Evolutionary conservation across 2,888 invertebrate genomes (phyloP).

Genomic region (Norana najaformis): DNA sequence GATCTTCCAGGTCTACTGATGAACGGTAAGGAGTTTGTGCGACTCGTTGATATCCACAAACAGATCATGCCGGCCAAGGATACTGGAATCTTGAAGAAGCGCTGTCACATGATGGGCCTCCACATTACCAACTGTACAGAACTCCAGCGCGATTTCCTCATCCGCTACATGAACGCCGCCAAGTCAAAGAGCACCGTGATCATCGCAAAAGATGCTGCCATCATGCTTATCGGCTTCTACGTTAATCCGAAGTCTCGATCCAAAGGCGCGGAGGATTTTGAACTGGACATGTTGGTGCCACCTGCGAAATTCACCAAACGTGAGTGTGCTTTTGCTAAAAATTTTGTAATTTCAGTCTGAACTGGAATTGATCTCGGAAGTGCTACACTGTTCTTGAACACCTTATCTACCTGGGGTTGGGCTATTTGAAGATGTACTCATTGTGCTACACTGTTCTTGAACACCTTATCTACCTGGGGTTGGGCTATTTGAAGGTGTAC

Average conservation of each 20-base stretch:
- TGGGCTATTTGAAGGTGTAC: no score
- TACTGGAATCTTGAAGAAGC: conserved; percentile 61
- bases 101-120: conserved; percentile 58
- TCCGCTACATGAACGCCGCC: conserved; percentile 60
- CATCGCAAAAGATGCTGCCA: conserved; percentile 57
- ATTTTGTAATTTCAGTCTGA: neutral
- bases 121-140: conserved; percentile 59
- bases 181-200: conserved; percentile 61
- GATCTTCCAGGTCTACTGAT: conserved; percentile 61
- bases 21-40: conserved; percentile 55
- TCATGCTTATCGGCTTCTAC: conserved; percentile 59
- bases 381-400: no score
- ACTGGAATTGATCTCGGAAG: neutral
- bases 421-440: no score
- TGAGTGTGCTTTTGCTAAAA: no score
- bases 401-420: no score
- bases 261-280: conserved; percentile 8
- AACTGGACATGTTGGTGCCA: neutral
- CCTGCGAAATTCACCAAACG: neutral
- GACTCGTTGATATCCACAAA: conserved; percentile 61
- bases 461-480: no score
- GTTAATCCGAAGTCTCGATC: conserved; percentile 54
- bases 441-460: no score
- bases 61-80: conserved; percentile 62
- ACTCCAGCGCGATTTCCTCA: conserved; percentile 61